Evolutionary conservation across 2,888 invertebrate species (phyloP), one percentile per base, ranked within the genome.

Genomic region (Drosophila birchii): DNA sequence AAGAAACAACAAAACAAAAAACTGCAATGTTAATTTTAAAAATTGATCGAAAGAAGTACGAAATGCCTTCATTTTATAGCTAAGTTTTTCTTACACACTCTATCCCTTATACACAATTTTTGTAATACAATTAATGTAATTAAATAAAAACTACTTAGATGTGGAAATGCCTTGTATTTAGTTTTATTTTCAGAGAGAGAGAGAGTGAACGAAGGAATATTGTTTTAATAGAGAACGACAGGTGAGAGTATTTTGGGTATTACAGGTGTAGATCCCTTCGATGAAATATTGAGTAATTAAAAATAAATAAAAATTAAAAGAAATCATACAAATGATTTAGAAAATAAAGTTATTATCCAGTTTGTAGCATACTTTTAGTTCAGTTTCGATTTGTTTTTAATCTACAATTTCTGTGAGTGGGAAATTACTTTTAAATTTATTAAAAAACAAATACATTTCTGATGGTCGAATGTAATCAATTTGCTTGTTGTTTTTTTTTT

Each of bases 401-500:
- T 29, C 29, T 2, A 29, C 7, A 1, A 29, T 29, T 29, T 29
- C 5, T 29, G 1, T 29, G 0, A 26, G 23, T n/a, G 11, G 29
- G 29, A n/a, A 45, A 11, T 78, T 84, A 76, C 74, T 80, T 76
- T 80, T 89, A 78, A 83, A 84, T 91, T 91, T 91, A 90, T 90
- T 88, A 84, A 88, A 91, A 91, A 89, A 88, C 83, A 85, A 85
- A 89, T 88, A 90, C 90, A 89, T 87, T 86, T 86, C 77, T 63
- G 86, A 82, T 90, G 80, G 85, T 83, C 84, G 81, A 87, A 91
- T 87, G 88, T 90, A 89, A 71, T 78, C 76, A 67, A 70, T 75
- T 79, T 78, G 79, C 75, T 78, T 78, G 78, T 57, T 49, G 26
- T 78, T 60, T 71, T 56, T 36, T 69, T 54, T 38, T 16, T 16